Base-by-base conservation (phyloP, 2,797 vertebrate species). In the Phrynocephalus guinanensis region DNA sequence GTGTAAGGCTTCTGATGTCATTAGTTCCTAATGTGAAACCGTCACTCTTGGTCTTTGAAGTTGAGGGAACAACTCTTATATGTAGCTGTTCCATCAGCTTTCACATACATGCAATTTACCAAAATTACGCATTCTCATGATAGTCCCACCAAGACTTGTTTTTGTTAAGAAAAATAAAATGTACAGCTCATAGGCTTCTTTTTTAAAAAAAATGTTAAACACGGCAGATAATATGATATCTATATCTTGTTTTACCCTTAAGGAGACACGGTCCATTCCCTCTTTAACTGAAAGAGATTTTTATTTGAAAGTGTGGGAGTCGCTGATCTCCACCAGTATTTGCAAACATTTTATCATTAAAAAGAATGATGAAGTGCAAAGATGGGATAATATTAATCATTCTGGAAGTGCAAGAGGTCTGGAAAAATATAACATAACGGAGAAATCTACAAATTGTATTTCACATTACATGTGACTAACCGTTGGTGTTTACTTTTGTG, bases 401-500 rank as follows among this genome's bases (percentile, higher is more conserved):
- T 75, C 9, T 80, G 70, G 33, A 84, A 88, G 79, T 88, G 16
- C 50, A 75, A 80, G 60, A 56, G 30, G n/a, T 50, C 20, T 75
- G 22, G 70, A 73, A 84, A 79, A 80, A 88, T 67, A 84, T 66
- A 71, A 71, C 1, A 8, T 56, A 52, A 70, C 60, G 44, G 75
- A 30, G 76, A 79, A 18, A 63, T 33, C 87, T 88, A 77, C 87
- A 78, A 88, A 83, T 79, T 83, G 68, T 50, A 80, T 88, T 88
- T 84, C 52, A 79, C 67, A 56, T 88, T 80, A 84, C 75, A 60
- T 80, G n/a, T 80, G 56, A 68, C 20, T 77, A 77, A 88, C 68
- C 72, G 44, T 50, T 80, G 44, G 20, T 77, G 72, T 67, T 84
- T 75, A 84, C 33, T 79, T 63, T 83, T 63, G 30, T 60, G 66